phyloP scores from a whole-genome alignment of 2,888 invertebrate species.

The Plebejus anna region DNA sequence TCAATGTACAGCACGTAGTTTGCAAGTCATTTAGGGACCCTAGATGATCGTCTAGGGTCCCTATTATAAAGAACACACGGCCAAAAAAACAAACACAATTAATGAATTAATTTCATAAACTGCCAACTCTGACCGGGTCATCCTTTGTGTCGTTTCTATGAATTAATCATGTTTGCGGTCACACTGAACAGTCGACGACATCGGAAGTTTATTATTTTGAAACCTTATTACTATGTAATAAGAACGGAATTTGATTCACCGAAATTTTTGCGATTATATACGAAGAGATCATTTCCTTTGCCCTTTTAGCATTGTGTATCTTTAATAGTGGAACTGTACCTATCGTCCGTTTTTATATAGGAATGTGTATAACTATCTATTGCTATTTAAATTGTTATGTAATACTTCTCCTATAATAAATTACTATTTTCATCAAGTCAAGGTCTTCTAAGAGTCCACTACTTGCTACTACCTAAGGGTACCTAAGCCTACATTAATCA shows the following conservation, averaged over 20 bases:
- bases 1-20: too few relatives aligned
- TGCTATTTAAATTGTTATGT: too few relatives aligned
- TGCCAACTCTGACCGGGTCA: not conserved
- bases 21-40: too few relatives aligned
- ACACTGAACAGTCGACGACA: not conserved
- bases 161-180: not conserved
- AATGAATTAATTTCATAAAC: not conserved
- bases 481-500: too few relatives aligned
- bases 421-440: too few relatives aligned
- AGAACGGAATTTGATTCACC: not conserved
- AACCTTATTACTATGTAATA: not conserved
- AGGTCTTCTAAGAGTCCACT: too few relatives aligned
- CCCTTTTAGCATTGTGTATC: not conserved
- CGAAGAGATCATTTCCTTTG: not conserved
- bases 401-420: too few relatives aligned
- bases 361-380: too few relatives aligned
- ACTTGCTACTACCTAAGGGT: too few relatives aligned
- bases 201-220: not conserved
- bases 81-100: not conserved
- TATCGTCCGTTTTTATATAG: too few relatives aligned
- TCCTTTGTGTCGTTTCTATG: conserved; percentile 3
- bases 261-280: not conserved
- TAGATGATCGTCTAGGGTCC: too few relatives aligned
- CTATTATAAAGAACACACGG: too few relatives aligned
- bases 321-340: not conserved